Evolutionary conservation across 2,113 vertebrate genomes (phyloP), one percentile per base, ranked within the genome.

Genomic region (Thalassarche chlororhynchos): DNA sequence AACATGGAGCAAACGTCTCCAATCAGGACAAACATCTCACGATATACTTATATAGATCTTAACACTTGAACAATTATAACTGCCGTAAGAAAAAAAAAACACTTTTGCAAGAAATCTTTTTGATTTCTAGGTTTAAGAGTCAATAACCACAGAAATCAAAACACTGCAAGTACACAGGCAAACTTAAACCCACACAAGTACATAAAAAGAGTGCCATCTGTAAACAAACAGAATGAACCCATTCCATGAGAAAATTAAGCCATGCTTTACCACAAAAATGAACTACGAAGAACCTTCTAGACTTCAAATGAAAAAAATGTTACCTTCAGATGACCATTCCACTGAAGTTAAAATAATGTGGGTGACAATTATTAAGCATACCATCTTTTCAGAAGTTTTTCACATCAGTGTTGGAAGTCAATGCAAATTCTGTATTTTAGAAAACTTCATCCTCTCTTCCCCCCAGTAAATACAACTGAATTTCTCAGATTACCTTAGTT

Each of bases 401-500:
- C 12, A 54, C 3, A 36, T 25, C 28, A 49, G 14, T 21, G 11
- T 5, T 72, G 17, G 24, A 89, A 89, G 29, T 44, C 24, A n/a
- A 12, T 19, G 15, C 3, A n/a, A 87, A 38, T 54, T 21, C 38
- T 40, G 3, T 24, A 31, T 68, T 58, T 96, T 20, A 68, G 76
- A 82, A 32, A 68, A 24, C 7, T 32, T 55, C 4, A 5, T 11
- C 17, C 8, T 44, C 38, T 57, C 23, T 65, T 83, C 26, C 21
- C 20, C 12, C 7, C 4, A 47, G 21, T 60, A 93, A 87, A 71
- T 25, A 84, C 6, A 44, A 19, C 72, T 19, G 2, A 72, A 70
- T 51, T 69, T 91, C 49, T 77, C 40, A 47, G 38, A 65, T 91
- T 96, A 99, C 99, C 98, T 99, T 98, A 58, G 66, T 61, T 87